These are phyloP conservation scores for Smittia aterrima DNA, from an alignment of 2,888 invertebrate genomes.

Conservation along the genomic window DNA sequence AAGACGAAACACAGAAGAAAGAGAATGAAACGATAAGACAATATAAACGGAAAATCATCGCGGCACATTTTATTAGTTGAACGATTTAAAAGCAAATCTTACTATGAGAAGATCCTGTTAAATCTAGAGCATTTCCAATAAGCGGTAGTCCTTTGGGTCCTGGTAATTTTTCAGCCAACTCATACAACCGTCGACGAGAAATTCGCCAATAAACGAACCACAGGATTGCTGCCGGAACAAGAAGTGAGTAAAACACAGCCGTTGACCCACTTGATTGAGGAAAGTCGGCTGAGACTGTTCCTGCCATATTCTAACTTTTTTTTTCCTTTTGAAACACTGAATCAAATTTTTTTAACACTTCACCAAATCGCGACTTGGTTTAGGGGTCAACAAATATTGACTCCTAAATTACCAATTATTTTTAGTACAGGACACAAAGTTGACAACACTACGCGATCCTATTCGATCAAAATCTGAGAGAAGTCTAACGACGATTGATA, in stretches of 20 bases:
- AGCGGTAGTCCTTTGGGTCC: conserved; percentile 72
- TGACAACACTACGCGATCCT: neutral
- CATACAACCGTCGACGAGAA: conserved; percentile 68
- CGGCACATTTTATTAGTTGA: neutral
- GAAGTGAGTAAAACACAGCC: conserved; percentile 68
- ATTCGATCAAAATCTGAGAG: neutral
- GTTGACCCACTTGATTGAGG: conserved; percentile 55
- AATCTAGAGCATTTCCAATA: conserved; percentile 72
- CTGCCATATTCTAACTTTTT: conserved; percentile 50
- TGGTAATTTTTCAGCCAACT: conserved; percentile 68
- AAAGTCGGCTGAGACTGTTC: conserved; percentile 55
- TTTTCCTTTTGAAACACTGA: neutral
- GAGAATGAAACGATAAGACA: neutral
- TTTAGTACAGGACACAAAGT: neutral
- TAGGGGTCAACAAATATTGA: no score
- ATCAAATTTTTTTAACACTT: neutral
- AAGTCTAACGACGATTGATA: neutral
- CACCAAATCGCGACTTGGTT: neutral
- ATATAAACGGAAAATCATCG: neutral
- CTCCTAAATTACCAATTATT: no score
- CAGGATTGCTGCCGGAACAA: conserved; percentile 67
- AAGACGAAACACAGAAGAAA: neutral
- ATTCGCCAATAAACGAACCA: conserved; percentile 75
- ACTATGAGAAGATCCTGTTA: conserved; percentile 72
- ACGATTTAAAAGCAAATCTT: conserved; percentile 47